These are phyloP conservation scores for Iselma pallidipennis DNA, from an alignment of 2,888 invertebrate genomes.

Conservation along the genomic window DNA sequence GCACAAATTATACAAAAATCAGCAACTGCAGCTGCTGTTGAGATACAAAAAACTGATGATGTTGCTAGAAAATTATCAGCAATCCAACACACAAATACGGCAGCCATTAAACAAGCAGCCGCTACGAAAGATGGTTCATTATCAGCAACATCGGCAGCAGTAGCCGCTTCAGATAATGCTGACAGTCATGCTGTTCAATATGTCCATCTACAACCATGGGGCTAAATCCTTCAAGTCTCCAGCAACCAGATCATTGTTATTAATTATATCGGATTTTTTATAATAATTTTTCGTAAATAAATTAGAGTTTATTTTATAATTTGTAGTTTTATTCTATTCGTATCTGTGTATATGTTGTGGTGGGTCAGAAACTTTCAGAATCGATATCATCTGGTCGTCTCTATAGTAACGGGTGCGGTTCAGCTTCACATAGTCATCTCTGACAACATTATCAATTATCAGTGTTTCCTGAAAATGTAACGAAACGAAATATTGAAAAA, in stretches of 20 bases:
- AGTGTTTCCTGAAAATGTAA: neutral
- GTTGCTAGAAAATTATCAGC: slow-evolving; percentile 38
- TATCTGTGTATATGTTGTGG: slow-evolving; percentile 3
- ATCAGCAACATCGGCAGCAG: slow-evolving; percentile 41
- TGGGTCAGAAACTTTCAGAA: slow-evolving; percentile 12
- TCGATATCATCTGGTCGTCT: slow-evolving; percentile 42
- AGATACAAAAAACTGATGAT: slow-evolving; percentile 67
- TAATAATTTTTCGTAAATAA: too few species aligned
- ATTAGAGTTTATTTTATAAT: too few species aligned
- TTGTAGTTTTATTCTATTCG: neutral
- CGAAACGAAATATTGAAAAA: neutral
- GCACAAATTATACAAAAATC: slow-evolving; percentile 72
- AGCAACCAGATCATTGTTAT: too few species aligned
- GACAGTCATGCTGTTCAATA: slow-evolving; percentile 25
- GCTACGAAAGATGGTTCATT: slow-evolving; percentile 38
- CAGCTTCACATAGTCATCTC: slow-evolving; percentile 17
- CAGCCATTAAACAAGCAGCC: slow-evolving; percentile 35
- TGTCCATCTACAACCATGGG: slow-evolving; percentile 37
- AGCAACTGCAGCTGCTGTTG: slow-evolving; percentile 70
- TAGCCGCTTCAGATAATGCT: slow-evolving; percentile 33
- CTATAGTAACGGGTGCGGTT: slow-evolving; percentile 39
- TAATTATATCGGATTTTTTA: too few species aligned
- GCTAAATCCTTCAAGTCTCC: slow-evolving; percentile 6
- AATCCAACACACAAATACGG: slow-evolving; percentile 33
- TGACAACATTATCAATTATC: neutral